A percentile compares a stretch with the other conserved stretches of the same genome.
These are phyloP conservation scores for Pararge aegeria DNA, from an alignment of 1,140 invertebrate genomes.

Conservation along the genomic window DNA sequence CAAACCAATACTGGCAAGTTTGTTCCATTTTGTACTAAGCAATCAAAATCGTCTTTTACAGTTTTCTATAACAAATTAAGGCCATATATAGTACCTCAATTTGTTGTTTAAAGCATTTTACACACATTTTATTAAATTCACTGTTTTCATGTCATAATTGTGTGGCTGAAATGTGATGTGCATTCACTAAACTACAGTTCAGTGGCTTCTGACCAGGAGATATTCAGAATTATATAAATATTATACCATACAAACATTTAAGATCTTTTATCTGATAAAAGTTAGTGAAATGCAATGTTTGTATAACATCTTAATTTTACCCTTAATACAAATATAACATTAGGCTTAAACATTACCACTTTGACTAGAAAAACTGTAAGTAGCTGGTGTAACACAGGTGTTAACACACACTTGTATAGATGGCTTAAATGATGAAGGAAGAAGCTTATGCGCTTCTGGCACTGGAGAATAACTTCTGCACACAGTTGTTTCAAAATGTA, in stretches of 20 bases:
- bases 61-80: conserved; percentile 63
- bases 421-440: conserved; percentile 74
- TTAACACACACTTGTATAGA: conserved; percentile 77
- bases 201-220: neutral
- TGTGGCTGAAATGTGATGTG: neutral
- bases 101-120: neutral
- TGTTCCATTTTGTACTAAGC: conserved; percentile 77
- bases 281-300: conserved; percentile 60
- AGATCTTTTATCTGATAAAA: conserved; percentile 25
- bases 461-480: conserved; percentile 71
- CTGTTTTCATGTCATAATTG: neutral
- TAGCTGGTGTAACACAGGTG: conserved; percentile 74
- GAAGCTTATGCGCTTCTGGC: conserved; percentile 74
- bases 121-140: neutral
- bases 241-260: conserved; percentile 2
- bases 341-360: conserved; percentile 66
- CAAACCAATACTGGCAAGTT: conserved; percentile 79
- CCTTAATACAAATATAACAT: conserved; percentile 40
- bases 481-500: conserved; percentile 70
- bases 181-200: neutral
- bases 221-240: neutral
- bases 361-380: conserved; percentile 79
- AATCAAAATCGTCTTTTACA: conserved; percentile 57
- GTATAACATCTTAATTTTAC: conserved; percentile 35
- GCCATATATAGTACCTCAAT: neutral